Base-by-base conservation (phyloP, 2,797 vertebrate genomes). In the Synanceia verrucosa region DNA sequence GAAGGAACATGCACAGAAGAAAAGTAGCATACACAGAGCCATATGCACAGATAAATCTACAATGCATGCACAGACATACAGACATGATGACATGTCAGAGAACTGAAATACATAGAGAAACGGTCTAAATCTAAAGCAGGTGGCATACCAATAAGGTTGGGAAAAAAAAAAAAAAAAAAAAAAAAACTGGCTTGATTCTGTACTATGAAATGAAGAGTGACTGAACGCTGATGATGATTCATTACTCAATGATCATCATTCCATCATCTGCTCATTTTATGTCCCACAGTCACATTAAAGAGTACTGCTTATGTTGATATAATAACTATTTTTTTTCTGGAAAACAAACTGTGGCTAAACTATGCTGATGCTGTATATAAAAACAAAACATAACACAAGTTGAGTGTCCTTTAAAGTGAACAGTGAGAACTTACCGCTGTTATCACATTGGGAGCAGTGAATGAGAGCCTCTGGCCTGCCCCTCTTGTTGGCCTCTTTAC, bases 401-500 rank as follows among this genome's bases (percentile, higher is more conserved):
- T 11, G 69, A 74, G 9, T 44, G 10, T 83, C 53, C 69, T 73
- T 74, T 75, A 47, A 72, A 62, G 70, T 67, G 1, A 53, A 64
- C n/a, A 53, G 37, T 41, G 70, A 59, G 18, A 75, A 98, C 98
- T 99, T 91, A 99, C 98, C 98, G 19, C 97, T 99, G 92, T 98
- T 99, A 59, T 96, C 95, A 93, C 98, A 99, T 89, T 99, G 98
- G 93, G 97, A 99, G 96, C 98, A 99, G 95, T 98, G 97, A 94
- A 99, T 97, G 89, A 99, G 98, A 75, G 95, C 93, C 91, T 99
- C 98, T 76, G 97, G 93, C 86, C 95, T 98, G 91, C 96, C 96
- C 94, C 94, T 98, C 96, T 93, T 98, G 97, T 97, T 97, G 95
- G 96, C 95, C 93, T 99, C 97, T 96, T 98, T 98, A 97, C 98